Conservation (phyloP, 2,888 invertebrate genomes). For the Drosophila colorata region DNA sequence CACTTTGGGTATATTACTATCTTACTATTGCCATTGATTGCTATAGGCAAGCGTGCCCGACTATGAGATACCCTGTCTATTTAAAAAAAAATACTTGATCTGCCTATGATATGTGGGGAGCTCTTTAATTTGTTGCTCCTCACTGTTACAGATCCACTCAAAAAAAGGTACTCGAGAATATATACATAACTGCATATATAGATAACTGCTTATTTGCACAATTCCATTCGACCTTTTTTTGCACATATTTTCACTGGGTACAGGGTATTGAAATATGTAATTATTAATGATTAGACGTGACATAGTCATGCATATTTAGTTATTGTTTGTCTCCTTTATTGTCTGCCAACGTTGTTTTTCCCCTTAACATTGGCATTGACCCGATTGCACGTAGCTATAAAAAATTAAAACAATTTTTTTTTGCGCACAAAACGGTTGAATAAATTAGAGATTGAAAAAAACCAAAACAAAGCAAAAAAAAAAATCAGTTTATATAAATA, state of each 20-base stretch:
- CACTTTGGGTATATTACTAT: background rate
- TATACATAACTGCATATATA: no score
- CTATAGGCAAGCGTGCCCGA: background rate
- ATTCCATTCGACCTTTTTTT: background rate
- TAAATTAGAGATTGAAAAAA: constrained; percentile 35
- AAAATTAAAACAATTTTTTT: background rate
- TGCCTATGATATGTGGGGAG: no score
- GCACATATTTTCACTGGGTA: background rate
- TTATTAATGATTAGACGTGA: constrained; percentile 8
- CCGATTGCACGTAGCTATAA: constrained; percentile 16
- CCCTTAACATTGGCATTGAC: constrained; percentile 27
- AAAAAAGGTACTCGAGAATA: no score
- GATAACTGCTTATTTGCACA: no score
- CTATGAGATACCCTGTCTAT: background rate
- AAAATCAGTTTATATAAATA: constrained; percentile 1
- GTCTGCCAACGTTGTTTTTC: background rate
- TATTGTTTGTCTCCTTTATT: background rate
- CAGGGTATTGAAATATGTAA: background rate
- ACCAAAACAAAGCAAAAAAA: background rate
- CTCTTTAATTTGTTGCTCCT: no score
- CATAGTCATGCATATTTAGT: background rate
- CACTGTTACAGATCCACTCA: no score
- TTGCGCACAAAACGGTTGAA: constrained; percentile 27
- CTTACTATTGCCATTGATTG: background rate
- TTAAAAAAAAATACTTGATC: no score